Evolutionary conservation across 2,888 invertebrate species (phyloP), one percentile per base, ranked within the genome.

Genomic region (Zelleria hepariella): DNA sequence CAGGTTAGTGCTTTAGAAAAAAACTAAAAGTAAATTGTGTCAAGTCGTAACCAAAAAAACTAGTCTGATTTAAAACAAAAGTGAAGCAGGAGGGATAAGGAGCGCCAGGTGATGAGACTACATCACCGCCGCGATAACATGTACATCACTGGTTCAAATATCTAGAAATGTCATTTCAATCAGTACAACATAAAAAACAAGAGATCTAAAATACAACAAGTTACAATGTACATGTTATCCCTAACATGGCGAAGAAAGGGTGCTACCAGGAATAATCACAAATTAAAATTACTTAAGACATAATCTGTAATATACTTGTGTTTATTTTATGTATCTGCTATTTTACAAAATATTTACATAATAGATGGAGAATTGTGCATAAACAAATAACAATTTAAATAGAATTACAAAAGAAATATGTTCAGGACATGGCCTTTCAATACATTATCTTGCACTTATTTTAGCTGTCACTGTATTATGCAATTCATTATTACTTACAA

Each of bases 341-440:
- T 88, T 80, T 86, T 89, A 89, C 89, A 89, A 89, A 89, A 89
- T 89, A 89, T 89, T 86, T 89, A 89, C 89, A 89, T 88, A 86
- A 84, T 86, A 89, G 87, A 89, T 87, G 85, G 87, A 89, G 86
- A 89, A 86, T 88, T 88, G 89, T 89, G 89, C 89, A 89, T 88
- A 87, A 89, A 88, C 89, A 89, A 89, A 88, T 89, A 89, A 89
- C 89, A 89, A 86, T 88, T 66, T 89, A 89, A 87, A 87, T 86
- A 86, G 84, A 85, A 82, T 86, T 85, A 88, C 86, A 86, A 88
- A 83, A 86, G 60, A 84, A 83, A 82, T 83, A 83, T 80, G 75
- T 78, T 79, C 81, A 75, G 82, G 83, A 74, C 85, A 80, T 77
- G 82, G 81, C 84, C 86, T 77, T 80, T 80, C 80, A 84, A 79